phyloP scores from a whole-genome alignment of 2,797 vertebrate genomes.

The Galaxias olidus region DNA sequence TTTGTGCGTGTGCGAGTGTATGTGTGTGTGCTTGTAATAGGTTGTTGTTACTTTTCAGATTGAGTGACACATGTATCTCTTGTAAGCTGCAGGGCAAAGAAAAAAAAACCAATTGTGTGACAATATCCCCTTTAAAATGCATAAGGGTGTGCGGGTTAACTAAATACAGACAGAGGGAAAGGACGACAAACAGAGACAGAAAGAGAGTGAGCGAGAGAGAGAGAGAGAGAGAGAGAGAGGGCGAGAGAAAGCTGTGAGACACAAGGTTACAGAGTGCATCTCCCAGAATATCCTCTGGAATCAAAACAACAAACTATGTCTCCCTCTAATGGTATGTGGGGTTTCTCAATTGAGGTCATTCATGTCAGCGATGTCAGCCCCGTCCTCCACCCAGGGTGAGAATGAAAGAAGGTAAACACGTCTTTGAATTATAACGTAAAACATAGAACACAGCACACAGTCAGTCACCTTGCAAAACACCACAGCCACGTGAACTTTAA shows the following conservation, averaged over 20 bases:
- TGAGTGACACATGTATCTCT: no score
- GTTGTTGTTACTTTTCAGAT: no score
- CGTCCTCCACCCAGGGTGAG: neutral
- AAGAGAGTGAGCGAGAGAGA: no score
- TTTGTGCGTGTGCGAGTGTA: neutral
- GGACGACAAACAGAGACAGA: neutral
- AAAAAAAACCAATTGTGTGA: no score
- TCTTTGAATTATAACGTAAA: neutral
- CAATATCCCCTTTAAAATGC: no score
- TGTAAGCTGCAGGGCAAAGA: no score
- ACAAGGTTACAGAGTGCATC: neutral
- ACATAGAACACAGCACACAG: slow-evolving; percentile 45
- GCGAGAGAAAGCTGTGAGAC: neutral
- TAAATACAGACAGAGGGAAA: neutral
- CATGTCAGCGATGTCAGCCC: no score
- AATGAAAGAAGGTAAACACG: neutral
- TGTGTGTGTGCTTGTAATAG: neutral
- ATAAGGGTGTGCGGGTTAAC: neutral
- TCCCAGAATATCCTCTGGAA: neutral
- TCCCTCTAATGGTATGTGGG: neutral
- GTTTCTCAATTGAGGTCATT: neutral
- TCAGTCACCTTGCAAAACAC: slow-evolving; percentile 88
- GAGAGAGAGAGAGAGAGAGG: neutral
- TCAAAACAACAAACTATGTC: neutral
- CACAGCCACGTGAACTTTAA: slow-evolving; percentile 87